phyloP scores from a whole-genome alignment of 2,888 invertebrate genomes.

The Strigamia maritima region DNA sequence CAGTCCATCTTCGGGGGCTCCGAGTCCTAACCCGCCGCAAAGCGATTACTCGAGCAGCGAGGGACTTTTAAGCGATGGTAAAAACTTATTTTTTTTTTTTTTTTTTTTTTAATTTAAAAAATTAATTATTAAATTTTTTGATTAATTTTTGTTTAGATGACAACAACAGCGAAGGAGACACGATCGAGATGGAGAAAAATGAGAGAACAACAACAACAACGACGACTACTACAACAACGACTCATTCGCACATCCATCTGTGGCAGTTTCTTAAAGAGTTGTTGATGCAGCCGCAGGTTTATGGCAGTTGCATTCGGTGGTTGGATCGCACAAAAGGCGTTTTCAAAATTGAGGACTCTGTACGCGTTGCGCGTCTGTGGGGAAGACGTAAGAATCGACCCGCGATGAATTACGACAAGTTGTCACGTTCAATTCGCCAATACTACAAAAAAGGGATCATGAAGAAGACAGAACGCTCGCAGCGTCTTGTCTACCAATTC shows the following conservation, averaged over 20 bases:
- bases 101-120: neutral
- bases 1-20: neutral
- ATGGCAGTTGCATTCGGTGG: slow-evolving; percentile 96
- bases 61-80: slow-evolving; percentile 46
- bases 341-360: slow-evolving; percentile 98
- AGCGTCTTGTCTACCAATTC: slow-evolving; percentile 97
- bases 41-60: slow-evolving; percentile 46
- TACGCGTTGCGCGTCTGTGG: slow-evolving; percentile 95
- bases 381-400: slow-evolving; percentile 96
- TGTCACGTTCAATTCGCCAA: slow-evolving; percentile 94
- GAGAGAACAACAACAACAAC: neutral
- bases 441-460: slow-evolving; percentile 99
- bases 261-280: slow-evolving; percentile 99
- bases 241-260: slow-evolving; percentile 84
- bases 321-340: slow-evolving; percentile 88
- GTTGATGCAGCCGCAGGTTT: slow-evolving; percentile 77
- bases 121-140: slow-evolving; percentile 33
- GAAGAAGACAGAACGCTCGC: slow-evolving; percentile 98
- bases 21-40: slow-evolving; percentile 38
- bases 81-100: neutral
- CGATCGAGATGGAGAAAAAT: slow-evolving; percentile 43
- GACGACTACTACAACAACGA: slow-evolving; percentile 30
- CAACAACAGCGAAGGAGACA: slow-evolving; percentile 44
- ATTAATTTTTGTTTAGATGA: slow-evolving; percentile 44
- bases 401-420: slow-evolving; percentile 99